phyloP scores from a whole-genome alignment of 2,888 invertebrate genomes.

The Tipula unca region DNA sequence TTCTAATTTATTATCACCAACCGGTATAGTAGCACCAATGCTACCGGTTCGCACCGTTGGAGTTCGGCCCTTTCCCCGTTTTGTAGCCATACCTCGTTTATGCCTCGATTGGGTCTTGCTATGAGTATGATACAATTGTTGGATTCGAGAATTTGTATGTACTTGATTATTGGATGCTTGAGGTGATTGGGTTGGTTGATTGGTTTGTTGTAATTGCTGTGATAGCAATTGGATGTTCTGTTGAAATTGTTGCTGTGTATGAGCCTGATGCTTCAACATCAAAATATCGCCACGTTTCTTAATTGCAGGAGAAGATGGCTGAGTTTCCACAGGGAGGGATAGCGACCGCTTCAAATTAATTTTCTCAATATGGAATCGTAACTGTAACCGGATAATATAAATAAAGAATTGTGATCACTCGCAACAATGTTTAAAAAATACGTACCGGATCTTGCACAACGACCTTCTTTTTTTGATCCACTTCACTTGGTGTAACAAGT shows the following conservation, averaged over 20 bases:
- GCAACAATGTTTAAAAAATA: not conserved
- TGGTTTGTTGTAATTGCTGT: not conserved
- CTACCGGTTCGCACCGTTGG: not conserved
- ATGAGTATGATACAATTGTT: conserved; percentile 32
- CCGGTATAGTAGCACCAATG: not conserved
- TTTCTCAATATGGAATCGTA: conserved; percentile 21
- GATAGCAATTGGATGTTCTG: conserved; percentile 22
- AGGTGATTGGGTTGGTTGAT: not conserved
- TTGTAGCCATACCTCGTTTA: conserved; percentile 23
- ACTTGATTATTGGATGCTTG: conserved; percentile 24
- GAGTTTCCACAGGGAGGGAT: conserved; percentile 18
- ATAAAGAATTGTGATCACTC: not conserved
- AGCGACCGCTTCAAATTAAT: conserved; percentile 23
- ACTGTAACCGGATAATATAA: not conserved
- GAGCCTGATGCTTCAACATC: not conserved
- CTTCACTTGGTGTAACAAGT: conserved; percentile 26
- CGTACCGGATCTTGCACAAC: conserved; percentile 38
- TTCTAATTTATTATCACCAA: not conserved
- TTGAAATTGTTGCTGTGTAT: conserved; percentile 20
- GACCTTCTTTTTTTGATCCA: conserved; percentile 27
- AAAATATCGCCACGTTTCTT: conserved; percentile 23
- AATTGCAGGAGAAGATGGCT: not conserved
- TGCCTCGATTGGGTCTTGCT: conserved; percentile 28
- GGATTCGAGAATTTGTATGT: conserved; percentile 29
- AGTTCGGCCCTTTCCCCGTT: not conserved